Conservation (phyloP, 2,888 invertebrate genomes). For the Lottia gigantea region DNA sequence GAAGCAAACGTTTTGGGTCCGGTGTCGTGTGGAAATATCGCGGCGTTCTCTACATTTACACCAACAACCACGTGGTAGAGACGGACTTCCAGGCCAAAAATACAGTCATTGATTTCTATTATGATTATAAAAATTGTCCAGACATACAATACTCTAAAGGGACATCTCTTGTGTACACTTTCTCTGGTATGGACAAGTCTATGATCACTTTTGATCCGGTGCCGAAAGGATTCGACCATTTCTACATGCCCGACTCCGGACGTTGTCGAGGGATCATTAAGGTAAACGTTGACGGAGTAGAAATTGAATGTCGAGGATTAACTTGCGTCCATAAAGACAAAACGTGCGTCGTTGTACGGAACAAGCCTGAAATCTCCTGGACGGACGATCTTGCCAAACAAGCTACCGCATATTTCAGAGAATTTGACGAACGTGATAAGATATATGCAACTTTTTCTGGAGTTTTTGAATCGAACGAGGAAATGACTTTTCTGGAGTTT, state of each 20-base stretch:
- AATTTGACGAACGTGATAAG: neutral
- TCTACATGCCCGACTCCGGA: neutral
- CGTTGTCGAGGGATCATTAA: neutral
- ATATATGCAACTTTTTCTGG: neutral
- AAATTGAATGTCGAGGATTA: neutral
- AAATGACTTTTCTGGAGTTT: neutral
- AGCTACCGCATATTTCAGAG: neutral
- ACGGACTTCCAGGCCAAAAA: constrained; percentile 1
- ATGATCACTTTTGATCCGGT: neutral
- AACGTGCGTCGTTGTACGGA: neutral
- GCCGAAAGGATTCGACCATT: neutral
- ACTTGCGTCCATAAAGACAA: neutral
- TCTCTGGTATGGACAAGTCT: neutral
- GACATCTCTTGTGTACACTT: neutral
- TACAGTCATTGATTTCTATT: neutral
- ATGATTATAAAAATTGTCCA: neutral
- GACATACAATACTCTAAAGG: neutral
- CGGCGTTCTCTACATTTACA: neutral
- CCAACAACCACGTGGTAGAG: neutral
- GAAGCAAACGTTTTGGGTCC: neutral
- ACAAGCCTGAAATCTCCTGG: neutral
- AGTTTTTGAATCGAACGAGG: neutral
- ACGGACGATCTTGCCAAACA: neutral
- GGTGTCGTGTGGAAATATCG: neutral
- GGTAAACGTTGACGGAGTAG: neutral